A percentile compares a stretch with the other conserved stretches of the same genome.
Evolutionary conservation across 1,140 invertebrate genomes (phyloP).

Genomic region (Ceratitis capitata): DNA sequence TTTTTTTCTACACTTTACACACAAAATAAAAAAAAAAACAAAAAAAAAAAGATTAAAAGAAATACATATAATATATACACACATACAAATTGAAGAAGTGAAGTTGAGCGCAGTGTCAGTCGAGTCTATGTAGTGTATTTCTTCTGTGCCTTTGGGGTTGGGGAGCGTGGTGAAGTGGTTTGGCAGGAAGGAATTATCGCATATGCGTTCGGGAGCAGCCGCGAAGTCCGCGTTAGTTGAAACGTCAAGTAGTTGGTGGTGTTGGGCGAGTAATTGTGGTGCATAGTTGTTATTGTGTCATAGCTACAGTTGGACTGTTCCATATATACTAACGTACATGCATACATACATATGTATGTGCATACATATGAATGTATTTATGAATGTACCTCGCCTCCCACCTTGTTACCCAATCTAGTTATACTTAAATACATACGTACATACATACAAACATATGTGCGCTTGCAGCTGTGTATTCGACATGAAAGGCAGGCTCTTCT

Average conservation of each 20-base stretch:
- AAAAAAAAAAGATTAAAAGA: too few species aligned
- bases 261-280: conserved; percentile 44
- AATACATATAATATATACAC: too few species aligned
- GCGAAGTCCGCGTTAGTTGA: conserved; percentile 44
- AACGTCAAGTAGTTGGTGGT: conserved; percentile 40
- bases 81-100: background rate
- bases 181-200: conserved; percentile 4
- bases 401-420: too few species aligned
- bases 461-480: conserved; percentile 26
- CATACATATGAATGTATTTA: too few species aligned
- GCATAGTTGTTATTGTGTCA: conserved; percentile 25
- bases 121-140: too few species aligned
- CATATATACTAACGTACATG: too few species aligned
- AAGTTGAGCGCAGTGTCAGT: background rate
- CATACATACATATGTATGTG: background rate
- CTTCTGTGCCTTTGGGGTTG: background rate
- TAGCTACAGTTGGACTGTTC: conserved; percentile 11
- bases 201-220: background rate
- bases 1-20: background rate
- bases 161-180: background rate
- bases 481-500: background rate
- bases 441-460: background rate
- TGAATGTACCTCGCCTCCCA: background rate
- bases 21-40: background rate
- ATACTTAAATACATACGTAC: background rate